phyloP scores from a whole-genome alignment of 2,888 invertebrate species.

The Drosophila kanekoi region DNA sequence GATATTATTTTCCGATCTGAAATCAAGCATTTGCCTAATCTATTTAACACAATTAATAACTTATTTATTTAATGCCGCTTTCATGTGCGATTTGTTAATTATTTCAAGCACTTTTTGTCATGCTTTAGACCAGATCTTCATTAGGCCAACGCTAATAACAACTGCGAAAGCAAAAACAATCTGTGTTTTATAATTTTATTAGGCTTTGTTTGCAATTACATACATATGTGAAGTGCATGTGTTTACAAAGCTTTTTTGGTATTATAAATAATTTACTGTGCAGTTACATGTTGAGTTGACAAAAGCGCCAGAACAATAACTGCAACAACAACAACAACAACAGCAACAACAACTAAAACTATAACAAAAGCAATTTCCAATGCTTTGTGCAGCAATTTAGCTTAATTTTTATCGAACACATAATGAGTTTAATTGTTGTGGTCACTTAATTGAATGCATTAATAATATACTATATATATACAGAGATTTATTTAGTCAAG shows the following conservation, averaged over 20 bases:
- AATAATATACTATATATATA: conserved; percentile 41
- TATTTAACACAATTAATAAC: conserved; percentile 15
- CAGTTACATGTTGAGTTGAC: conserved; percentile 12
- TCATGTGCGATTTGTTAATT: conserved; percentile 19
- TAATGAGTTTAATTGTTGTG: conserved; percentile 73
- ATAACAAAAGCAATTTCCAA: conserved; percentile 51
- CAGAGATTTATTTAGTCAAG: conserved; percentile 29
- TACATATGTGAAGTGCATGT: conserved; percentile 26
- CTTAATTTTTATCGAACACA: conserved; percentile 44
- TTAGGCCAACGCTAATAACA: conserved; percentile 9
- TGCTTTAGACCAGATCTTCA: conserved; percentile 10
- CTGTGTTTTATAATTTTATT: conserved; percentile 23
- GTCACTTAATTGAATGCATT: conserved; percentile 72
- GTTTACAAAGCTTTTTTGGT: conserved; percentile 16
- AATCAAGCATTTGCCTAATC: conserved; percentile 8
- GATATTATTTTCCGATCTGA: background rate
- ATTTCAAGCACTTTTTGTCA: conserved; percentile 19
- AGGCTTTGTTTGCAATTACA: conserved; percentile 41
- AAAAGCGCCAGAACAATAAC: conserved; percentile 1
- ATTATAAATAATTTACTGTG: conserved; percentile 66
- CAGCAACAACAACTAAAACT: conserved; percentile 20
- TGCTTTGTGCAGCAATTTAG: conserved; percentile 45
- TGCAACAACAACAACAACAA: conserved; percentile 14
- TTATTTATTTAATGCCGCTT: conserved; percentile 8
- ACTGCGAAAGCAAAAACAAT: conserved; percentile 16